These are phyloP conservation scores for Hypsopygia costalis DNA, from an alignment of 2,888 invertebrate genomes.

Conservation along the genomic window DNA sequence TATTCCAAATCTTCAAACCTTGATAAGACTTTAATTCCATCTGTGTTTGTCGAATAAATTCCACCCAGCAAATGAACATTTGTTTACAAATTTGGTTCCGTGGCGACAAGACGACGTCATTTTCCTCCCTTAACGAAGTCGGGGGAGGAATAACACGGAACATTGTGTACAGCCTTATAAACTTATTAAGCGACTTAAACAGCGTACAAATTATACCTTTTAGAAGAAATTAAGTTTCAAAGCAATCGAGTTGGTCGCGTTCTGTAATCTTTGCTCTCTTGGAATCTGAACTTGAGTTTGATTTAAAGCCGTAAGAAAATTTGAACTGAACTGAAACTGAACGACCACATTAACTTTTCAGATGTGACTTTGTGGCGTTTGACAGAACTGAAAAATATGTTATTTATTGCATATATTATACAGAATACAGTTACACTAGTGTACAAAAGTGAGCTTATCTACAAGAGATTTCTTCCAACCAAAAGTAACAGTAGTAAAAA, in stretches of 20 bases:
- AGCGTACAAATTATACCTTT: conserved; percentile 45
- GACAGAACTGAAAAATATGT: no score
- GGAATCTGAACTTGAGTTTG: conserved; percentile 16
- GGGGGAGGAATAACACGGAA: conserved; percentile 2
- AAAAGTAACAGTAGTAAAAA: no score
- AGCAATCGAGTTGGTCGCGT: conserved; percentile 23
- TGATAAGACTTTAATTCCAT: no score
- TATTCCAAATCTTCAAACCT: no score
- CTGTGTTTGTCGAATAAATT: not conserved
- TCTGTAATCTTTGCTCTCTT: conserved; percentile 26
- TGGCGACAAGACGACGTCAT: conserved; percentile 1
- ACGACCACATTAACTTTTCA: no score
- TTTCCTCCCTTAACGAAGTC: conserved; percentile 2
- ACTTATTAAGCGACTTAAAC: conserved; percentile 37
- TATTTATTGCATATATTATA: no score
- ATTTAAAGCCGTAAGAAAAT: not conserved
- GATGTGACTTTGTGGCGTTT: no score
- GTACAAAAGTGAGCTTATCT: no score
- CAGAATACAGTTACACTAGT: no score
- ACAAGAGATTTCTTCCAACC: no score
- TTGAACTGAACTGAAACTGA: no score
- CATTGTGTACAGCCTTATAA: conserved; percentile 22
- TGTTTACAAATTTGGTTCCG: conserved; percentile 1
- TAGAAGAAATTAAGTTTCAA: conserved; percentile 41
- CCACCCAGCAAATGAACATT: not conserved